Base-by-base conservation (phyloP, 2,888 invertebrate species). In the Chydorus sphaericus region DNA sequence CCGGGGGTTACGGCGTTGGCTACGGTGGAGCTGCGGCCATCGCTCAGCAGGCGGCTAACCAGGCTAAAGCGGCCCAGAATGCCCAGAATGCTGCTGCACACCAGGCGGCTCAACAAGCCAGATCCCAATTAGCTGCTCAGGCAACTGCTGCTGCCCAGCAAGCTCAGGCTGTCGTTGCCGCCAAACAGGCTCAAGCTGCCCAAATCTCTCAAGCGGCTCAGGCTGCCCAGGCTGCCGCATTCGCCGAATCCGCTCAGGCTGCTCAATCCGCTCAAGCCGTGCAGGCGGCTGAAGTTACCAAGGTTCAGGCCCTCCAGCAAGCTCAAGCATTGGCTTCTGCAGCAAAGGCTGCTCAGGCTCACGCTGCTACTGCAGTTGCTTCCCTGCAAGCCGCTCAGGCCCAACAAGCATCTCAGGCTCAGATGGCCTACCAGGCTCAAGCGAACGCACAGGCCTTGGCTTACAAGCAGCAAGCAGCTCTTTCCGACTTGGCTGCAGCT, bases 371-470 rank as follows among this genome's bases (percentile, higher is more conserved):
- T 36, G 59, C 62, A 2, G 60, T 60, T n/a, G 62, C 62, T 8
- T 60, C 62, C 14, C 58, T 62, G 0, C 62, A 62, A 14, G 63
- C 62, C 2, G 60, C 60, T 10, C 60, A 59, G 39, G 60, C 59
- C 2, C 52, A 51, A 37, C 61, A 63, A 57, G 63, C 63, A 8
- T 59, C 61, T 6, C 63, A 63, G 48, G 62, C 63, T 5, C 63
- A 63, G 55, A 63, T 63, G 62, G 63, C 62, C 7, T 62, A 62
- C 33, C 63, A 62, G 51, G 62, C 63, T 48, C 63, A 63, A 57
- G 62, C 62, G 28, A 63, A 63, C 49, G 63, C 63, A 48, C 62
- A 61, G 49, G 63, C 63, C 2, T 55, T 63, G 8, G 61, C 62
- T 11, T 61, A 58, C 18, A 63, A 63, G 38, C 63, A 62, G 55